A percentile compares a stretch with the other conserved stretches of the same genome.
Evolutionary conservation across 2,888 invertebrate genomes (phyloP).

Genomic region (Cheilosia urbana): DNA sequence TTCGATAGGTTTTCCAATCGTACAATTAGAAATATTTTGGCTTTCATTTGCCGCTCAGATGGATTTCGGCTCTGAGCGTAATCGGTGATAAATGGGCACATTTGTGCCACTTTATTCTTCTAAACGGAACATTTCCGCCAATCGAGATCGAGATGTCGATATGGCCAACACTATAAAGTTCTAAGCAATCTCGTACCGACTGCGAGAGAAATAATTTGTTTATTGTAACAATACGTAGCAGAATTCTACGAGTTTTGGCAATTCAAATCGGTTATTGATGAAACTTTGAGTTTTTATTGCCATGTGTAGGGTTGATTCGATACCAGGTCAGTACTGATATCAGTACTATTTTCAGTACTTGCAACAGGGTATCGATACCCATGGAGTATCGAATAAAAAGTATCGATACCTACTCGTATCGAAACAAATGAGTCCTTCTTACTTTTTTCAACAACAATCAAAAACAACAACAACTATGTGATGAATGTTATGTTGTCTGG

Average conservation of each 20-base stretch:
- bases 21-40: slow-evolving; percentile 3
- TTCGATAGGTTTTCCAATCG: slow-evolving; percentile 27
- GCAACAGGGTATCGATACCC: too few species aligned
- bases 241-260: slow-evolving; percentile 29
- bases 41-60: slow-evolving; percentile 19
- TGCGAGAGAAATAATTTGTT: slow-evolving; percentile 14
- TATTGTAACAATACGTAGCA: slow-evolving; percentile 34
- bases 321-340: too few species aligned
- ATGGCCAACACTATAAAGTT: background rate
- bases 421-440: too few species aligned
- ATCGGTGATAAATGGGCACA: slow-evolving; percentile 55
- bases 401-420: too few species aligned
- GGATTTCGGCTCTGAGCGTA: slow-evolving; percentile 18
- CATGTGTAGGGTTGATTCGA: too few species aligned
- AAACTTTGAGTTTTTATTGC: slow-evolving; percentile 38
- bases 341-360: too few species aligned
- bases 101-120: slow-evolving; percentile 35
- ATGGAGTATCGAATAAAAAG: too few species aligned
- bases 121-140: slow-evolving; percentile 41
- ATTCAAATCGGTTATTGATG: slow-evolving; percentile 7
- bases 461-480: too few species aligned
- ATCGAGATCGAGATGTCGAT: slow-evolving; percentile 38
- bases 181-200: too few species aligned
- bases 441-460: too few species aligned
- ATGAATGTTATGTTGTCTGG: too few species aligned